These are phyloP conservation scores for Ctenopoma multispine DNA, from an alignment of 2,797 vertebrate species.

Conservation along the genomic window DNA sequence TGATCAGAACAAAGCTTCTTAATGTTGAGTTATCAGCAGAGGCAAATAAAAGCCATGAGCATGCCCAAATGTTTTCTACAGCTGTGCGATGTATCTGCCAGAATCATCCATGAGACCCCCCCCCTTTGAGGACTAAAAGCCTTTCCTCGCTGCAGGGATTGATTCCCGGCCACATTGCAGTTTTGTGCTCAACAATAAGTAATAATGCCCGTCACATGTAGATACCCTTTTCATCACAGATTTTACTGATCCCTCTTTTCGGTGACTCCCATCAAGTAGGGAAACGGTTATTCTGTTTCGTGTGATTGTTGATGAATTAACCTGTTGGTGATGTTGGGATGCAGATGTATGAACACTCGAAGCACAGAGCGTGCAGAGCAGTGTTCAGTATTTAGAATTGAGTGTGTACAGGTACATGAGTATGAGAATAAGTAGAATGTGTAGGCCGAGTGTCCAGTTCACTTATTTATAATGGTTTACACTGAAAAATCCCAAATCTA, in stretches of 20 bases:
- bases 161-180: conserved; percentile 58
- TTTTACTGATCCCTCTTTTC: conserved; percentile 14
- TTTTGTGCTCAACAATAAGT: conserved; percentile 61
- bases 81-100: conserved; percentile 74
- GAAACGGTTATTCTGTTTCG: conserved; percentile 25
- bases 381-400: conserved; percentile 29
- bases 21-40: conserved; percentile 59
- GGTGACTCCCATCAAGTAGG: conserved; percentile 29
- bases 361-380: conserved; percentile 16
- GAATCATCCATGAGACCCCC: conserved; percentile 72
- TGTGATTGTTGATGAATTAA: conserved; percentile 63
- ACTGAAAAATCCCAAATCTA: conserved; percentile 70
- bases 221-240: conserved; percentile 39
- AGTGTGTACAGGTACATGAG: conserved; percentile 25
- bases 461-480: conserved; percentile 71
- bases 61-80: conserved; percentile 73
- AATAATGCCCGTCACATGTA: conserved; percentile 38
- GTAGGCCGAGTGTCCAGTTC: conserved; percentile 62
- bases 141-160: conserved; percentile 70
- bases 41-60: conserved; percentile 59
- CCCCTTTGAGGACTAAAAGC: conserved; percentile 74
- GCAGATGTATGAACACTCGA: conserved; percentile 35
- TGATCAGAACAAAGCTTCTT: conserved; percentile 52
- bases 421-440: conserved; percentile 70
- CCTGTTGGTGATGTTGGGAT: conserved; percentile 28